Percentiles rank a stretch among this genome's conserved stretches.
Evolutionary conservation across 2,888 invertebrate genomes (phyloP).

Genomic region (Desoria tigrina): DNA sequence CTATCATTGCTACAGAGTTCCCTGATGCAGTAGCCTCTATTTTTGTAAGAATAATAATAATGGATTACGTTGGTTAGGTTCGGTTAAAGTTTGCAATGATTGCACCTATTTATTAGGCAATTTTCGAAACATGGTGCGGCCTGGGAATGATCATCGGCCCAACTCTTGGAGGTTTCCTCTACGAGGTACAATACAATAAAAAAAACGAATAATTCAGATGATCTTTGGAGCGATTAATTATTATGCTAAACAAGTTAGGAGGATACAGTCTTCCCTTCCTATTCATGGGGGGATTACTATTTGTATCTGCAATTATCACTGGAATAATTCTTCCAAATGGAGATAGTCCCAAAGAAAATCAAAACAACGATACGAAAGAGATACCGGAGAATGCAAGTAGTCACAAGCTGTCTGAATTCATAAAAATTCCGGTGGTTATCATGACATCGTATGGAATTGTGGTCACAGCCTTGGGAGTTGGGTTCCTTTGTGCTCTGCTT

Average conservation of each 20-base stretch:
- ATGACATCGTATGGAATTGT: no score
- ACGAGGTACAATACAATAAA: slow-evolving; percentile 55
- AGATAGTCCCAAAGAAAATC: background rate
- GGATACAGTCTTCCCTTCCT: slow-evolving; percentile 80
- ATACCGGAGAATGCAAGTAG: no score
- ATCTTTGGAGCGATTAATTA: no score
- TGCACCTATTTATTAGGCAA: no score
- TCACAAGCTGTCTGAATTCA: slow-evolving; percentile 36
- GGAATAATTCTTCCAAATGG: slow-evolving; percentile 67
- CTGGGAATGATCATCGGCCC: slow-evolving; percentile 57
- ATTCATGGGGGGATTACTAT: slow-evolving; percentile 72
- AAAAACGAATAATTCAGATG: background rate
- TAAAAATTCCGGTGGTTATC: no score
- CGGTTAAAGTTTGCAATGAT: no score
- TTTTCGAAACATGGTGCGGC: slow-evolving; percentile 57
- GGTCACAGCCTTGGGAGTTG: no score
- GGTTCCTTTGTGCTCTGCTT: no score
- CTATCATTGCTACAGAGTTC: slow-evolving; percentile 83
- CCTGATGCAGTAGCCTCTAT: slow-evolving; percentile 78
- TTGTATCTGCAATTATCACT: slow-evolving; percentile 74
- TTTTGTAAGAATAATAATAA: slow-evolving; percentile 59
- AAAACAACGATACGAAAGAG: background rate
- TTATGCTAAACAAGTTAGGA: no score
- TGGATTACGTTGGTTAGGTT: no score
- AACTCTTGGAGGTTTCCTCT: slow-evolving; percentile 56